Base-by-base conservation (phyloP, 2,797 vertebrate genomes). In the Hypotaenidia philippensis region DNA sequence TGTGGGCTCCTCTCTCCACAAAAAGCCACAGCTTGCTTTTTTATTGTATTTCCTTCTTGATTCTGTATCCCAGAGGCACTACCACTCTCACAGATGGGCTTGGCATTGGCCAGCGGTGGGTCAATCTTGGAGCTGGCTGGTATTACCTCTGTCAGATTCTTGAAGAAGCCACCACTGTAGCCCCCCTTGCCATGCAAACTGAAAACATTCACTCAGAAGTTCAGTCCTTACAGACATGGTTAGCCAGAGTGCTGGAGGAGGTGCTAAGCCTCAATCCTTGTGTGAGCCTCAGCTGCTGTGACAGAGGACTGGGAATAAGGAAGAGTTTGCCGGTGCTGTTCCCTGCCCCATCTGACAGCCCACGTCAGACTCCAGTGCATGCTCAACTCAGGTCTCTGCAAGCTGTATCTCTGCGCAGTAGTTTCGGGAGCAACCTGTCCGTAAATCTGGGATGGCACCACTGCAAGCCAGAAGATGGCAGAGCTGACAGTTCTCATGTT, bases 301-400 rank as follows among this genome's bases (percentile, higher is more conserved):
- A 23, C 5, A 34, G 52, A 55, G 32, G 9, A 6, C n/a, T 29
- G 45, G 32, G 15, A 72, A 4, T 11, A 16, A 23, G 21, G 21
- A 20, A 18, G 9, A 3, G 3, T n/a, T 68, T 57, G 12, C 13
- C 65, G 19, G 31, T 2, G 36, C 15, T 68, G 63, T 8, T 25
- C 26, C 47, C 7, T 49, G 11, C 31, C 27, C 1, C 0, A 1
- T 27, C 34, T 59, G 61, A 5, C 34, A 57, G 5, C 25, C 49
- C 6, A 1, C 2, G 10, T 27, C 38, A 52, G 69, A 50, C 3
- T 1, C 15, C 31, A 49, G 12, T 27, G 23, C 0, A 0, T 38
- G 32, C 9, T 26, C 16, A 4, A 10, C 10, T 22, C 13, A 5
- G 27, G 7, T 19, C 19, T 76, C 66, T 78, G n/a, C 27, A 44